phyloP scores from a whole-genome alignment of 1,140 invertebrate genomes.

The Marisa cornuarietis region DNA sequence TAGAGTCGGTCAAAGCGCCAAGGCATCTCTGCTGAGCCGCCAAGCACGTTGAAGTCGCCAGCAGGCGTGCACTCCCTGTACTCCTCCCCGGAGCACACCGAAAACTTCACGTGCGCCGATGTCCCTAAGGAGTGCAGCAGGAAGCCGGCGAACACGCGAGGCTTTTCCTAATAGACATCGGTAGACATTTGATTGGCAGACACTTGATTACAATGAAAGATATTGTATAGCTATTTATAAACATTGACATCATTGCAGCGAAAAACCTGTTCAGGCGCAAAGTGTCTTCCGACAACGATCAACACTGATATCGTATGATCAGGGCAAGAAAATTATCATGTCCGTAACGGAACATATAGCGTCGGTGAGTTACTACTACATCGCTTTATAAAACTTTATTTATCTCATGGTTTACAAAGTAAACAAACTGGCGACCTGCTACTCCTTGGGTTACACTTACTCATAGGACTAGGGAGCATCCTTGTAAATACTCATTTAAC shows the following conservation, averaged over 20 bases:
- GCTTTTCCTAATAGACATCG: slow-evolving; percentile 19
- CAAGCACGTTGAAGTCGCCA: slow-evolving; percentile 26
- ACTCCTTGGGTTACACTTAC: too few species aligned
- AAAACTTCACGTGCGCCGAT: slow-evolving; percentile 28
- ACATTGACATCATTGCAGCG: background rate
- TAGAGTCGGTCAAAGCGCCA: slow-evolving; percentile 19
- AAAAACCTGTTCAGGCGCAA: too few species aligned
- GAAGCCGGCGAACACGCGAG: slow-evolving; percentile 30
- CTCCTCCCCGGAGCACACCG: slow-evolving; percentile 18
- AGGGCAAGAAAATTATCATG: too few species aligned
- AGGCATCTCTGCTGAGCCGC: slow-evolving; percentile 29
- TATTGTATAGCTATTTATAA: background rate
- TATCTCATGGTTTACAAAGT: too few species aligned
- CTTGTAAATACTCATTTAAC: too few species aligned
- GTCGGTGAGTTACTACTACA: too few species aligned
- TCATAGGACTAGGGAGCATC: too few species aligned
- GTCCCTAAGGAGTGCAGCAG: slow-evolving; percentile 18
- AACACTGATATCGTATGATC: too few species aligned
- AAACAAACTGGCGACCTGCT: too few species aligned
- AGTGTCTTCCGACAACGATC: too few species aligned
- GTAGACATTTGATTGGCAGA: slow-evolving; percentile 15
- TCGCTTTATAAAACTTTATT: too few species aligned
- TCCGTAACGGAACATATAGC: too few species aligned
- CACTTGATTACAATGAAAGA: slow-evolving; percentile 9
- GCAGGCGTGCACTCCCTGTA: slow-evolving; percentile 12